Evolutionary conservation across 2,113 vertebrate genomes (phyloP), one percentile per base, ranked within the genome.

Genomic region (Camelus bactrianus): DNA sequence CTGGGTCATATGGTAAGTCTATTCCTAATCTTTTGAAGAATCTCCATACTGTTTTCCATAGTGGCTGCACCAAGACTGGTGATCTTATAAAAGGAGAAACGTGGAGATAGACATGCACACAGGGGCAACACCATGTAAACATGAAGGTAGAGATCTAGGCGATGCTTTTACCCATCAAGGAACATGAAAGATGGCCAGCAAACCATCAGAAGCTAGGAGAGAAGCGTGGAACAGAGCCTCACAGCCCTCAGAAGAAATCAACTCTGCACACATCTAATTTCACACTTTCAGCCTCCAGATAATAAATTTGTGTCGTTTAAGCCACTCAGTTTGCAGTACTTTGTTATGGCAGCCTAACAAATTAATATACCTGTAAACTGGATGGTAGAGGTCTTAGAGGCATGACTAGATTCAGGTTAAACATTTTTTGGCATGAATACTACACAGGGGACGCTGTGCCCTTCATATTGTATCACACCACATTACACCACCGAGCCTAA

Each of bases 41-140:
- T 42, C 38, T 42, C 38, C 38, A 42, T 42, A 42, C 38, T 42
- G 38, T 42, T 42, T 42, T 42, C 38, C 38, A 42, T 42, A 42
- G 38, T 42, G 38, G 38, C 38, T 42, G 38, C 38, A 42, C 38
- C 38, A 42, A 42, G 56, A 89, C 52, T 35, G 65, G 64, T 85
- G 24, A 50, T n/a, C 28, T 96, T 89, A 89, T 79, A 89, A 79
- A 87, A 92, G 52, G 46, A 65, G 28, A 58, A 83, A 77, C 89
- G 38, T 38, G 50, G 85, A 72, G 20, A 88, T 13, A 72, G 69
- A 77, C 30, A 26, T 54, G 76, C 7, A 14, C 32, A 77, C 8
- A 48, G 17, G 13, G 87, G 67, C 16, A 91, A 52, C 16, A 72
- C 28, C 26, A 16, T 91, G 30, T 75, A 35, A 91, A 67, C n/a